phyloP scores from a whole-genome alignment of 1,140 invertebrate species.

The Agrypnia vestita region DNA sequence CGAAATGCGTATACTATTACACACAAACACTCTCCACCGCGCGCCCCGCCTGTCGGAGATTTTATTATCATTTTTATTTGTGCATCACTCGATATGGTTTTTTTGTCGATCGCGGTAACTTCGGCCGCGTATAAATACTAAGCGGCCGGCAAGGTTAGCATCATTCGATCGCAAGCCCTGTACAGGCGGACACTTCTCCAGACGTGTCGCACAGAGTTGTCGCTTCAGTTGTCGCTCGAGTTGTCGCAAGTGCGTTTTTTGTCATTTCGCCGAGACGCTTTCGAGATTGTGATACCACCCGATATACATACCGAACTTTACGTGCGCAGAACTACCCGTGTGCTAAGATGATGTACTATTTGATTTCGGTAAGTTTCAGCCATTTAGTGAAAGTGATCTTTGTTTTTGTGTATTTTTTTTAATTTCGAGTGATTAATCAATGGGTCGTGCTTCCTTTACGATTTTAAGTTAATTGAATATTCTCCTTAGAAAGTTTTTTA shows the following conservation, averaged over 20 bases:
- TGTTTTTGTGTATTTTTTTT: not conserved
- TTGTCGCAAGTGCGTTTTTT: conserved; percentile 11
- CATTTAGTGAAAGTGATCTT: conserved; percentile 49
- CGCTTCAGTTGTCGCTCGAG: conserved; percentile 28
- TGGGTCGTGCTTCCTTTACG: no score
- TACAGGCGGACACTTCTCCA: conserved; percentile 31
- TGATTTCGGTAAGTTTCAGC: conserved; percentile 43
- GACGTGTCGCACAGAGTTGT: no score
- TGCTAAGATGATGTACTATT: conserved; percentile 49
- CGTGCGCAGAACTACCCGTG: conserved; percentile 24
- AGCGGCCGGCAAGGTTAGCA: conserved; percentile 56
- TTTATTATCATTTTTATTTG: conserved; percentile 55
- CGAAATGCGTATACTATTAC: conserved; percentile 45
- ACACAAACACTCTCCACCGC: not conserved
- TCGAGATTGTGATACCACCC: no score
- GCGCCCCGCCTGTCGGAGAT: conserved; percentile 17
- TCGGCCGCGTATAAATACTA: conserved; percentile 54
- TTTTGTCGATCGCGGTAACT: conserved; percentile 44
- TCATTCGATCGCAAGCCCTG: conserved; percentile 54
- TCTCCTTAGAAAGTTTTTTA: no score
- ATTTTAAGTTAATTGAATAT: no score
- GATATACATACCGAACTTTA: not conserved
- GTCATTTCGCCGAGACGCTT: not conserved
- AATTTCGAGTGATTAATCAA: no score
- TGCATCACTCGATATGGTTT: conserved; percentile 42